Evolutionary conservation across 2,888 invertebrate species (phyloP), one percentile per base, ranked within the genome.

Genomic region (Catonia carolina): DNA sequence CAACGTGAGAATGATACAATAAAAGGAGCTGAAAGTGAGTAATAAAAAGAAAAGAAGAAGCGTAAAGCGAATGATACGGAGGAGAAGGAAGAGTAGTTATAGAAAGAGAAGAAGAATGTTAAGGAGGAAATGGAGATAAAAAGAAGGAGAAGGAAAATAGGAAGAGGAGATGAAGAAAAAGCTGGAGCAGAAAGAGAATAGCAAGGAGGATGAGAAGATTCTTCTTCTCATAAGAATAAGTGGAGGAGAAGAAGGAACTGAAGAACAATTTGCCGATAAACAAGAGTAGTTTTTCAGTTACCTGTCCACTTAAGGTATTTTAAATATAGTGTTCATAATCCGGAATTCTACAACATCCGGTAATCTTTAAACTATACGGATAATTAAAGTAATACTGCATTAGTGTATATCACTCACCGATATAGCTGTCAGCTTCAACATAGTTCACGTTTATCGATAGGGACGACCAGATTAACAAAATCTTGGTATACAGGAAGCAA

Each of bases 401-500:
- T 14, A 42, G 12, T 18, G n/a, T 12, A 2, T 18, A 23, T 22
- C 10, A 48, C 53, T 53, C 14, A 53, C 53, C 53, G 18, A 53
- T 31, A 18, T 53, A 45, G 35, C 53, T 45, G 42, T 53, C 53
- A 14, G 53, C 36, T 2, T 14, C 36, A 14, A 36, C 36, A 36
- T 35, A 27, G 42, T 53, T 42, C n/a, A n/a, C n/a, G n/a, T n/a
- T n/a, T n/a, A n/a, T n/a, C n/a, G n/a, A n/a, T n/a, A n/a, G n/a
- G n/a, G n/a, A n/a, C n/a, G n/a, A n/a, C n/a, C n/a, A n/a, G n/a
- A n/a, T n/a, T n/a, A n/a, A n/a, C n/a, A n/a, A n/a, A n/a, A n/a
- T n/a, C n/a, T n/a, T n/a, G n/a, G 53, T 27, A 12, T 42, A 41
- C 35, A 7, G 42, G 42, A 42, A 53, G 4, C 6, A 7, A 15